Conservation (phyloP, 2,113 vertebrate genomes). For the Oreocharis arfaki region DNA sequence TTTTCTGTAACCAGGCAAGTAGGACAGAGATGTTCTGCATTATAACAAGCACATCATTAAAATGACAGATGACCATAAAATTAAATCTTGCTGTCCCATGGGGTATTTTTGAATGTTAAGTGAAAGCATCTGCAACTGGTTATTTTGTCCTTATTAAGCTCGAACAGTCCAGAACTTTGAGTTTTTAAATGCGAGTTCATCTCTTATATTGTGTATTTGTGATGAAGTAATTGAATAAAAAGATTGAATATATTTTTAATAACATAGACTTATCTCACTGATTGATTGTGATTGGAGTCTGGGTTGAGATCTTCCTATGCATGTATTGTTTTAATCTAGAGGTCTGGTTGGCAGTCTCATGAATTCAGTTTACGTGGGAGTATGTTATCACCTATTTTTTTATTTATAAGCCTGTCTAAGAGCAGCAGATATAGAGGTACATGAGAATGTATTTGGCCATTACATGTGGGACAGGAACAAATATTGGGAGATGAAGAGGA, state of each 20-base stretch:
- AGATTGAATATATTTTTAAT: background rate
- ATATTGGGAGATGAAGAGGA: background rate
- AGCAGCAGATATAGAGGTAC: background rate
- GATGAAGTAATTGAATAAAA: conserved; percentile 7
- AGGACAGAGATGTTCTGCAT: conserved; percentile 40
- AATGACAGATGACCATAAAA: conserved; percentile 52
- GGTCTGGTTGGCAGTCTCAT: background rate
- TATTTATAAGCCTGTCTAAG: background rate
- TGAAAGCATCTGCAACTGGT: conserved; percentile 45
- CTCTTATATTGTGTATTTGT: background rate
- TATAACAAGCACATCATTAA: conserved; percentile 38
- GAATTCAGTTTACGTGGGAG: background rate
- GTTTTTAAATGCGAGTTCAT: conserved; percentile 14
- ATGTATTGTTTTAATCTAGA: background rate
- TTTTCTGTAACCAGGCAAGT: conserved; percentile 13
- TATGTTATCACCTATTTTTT: background rate
- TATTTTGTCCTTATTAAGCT: conserved; percentile 44
- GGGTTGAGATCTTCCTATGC: background rate
- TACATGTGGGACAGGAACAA: background rate
- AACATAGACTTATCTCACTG: background rate
- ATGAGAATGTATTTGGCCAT: background rate
- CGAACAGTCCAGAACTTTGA: background rate
- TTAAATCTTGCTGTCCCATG: conserved; percentile 15
- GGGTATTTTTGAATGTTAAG: conserved; percentile 28
- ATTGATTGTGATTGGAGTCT: background rate